Base-by-base conservation (phyloP, 1,140 invertebrate species). In the Heliconius hewitsoni region DNA sequence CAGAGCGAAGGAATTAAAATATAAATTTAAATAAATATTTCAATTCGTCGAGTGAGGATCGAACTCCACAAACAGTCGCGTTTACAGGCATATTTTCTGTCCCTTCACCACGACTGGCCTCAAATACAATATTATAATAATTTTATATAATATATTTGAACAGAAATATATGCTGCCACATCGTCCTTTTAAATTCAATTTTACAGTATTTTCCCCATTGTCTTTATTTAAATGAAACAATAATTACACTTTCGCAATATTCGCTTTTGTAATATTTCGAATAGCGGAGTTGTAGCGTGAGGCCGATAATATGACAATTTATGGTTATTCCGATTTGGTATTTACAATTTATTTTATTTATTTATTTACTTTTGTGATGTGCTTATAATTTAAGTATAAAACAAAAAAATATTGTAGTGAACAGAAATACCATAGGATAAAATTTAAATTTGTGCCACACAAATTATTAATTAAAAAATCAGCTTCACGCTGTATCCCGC, bases 191-290 rank as follows among this genome's bases (percentile, higher is more conserved):
- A 71, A 34, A 70, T 76, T 30, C 9, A 76, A 76, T 76, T 76
- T 46, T n/a, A 50, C 66, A 76, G 23, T 42, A 55, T 75, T 39
- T 75, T 2, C 34, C 34, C 74, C 39, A 76, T 76, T 76, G 74
- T 76, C 57, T 76, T 76, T 76, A 76, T 76, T 76, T 76, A 70
- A 76, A 76, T 71, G 74, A 76, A 76, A 76, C 74, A 76, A 71
- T 71, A 76, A 76, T 76, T 46, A 66, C 74, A n/a, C 37, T 76
- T 76, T 76, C 60, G 60, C 50, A 76, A 71, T 76, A 76, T 11
- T 39, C 39, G 74, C 74, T 42, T 70, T 70, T 76, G 74, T 76
- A 71, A 76, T 76, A 76, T 70, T 76, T 76, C 74, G 74, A 76
- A 71, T 71, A 27, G 3, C 39, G 60, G 74, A 76, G 57, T 76